Evolutionary conservation across 2,113 vertebrate species (phyloP), one percentile per base, ranked within the genome.

Genomic region (Alouatta palliata): DNA sequence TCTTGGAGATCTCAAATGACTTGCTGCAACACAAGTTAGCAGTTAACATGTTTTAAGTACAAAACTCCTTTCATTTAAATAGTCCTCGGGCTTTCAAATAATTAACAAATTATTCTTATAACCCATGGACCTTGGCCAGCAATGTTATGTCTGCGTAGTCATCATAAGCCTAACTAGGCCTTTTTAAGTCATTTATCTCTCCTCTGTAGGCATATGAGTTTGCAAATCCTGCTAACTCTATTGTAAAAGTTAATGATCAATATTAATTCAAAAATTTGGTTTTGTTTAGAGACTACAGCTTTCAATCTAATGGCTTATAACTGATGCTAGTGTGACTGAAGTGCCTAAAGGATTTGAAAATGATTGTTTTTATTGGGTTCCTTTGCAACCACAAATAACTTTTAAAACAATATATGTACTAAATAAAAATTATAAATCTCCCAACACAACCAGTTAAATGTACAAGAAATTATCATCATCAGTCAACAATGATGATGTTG

Each of bases 71-170:
- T 14, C 43, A 49, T 64, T 96, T 83, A 75, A 52, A 79, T 3
- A 71, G 54, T 84, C 43, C 64, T 95, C 90, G 81, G 64, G 40
- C 73, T 97, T 92, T 83, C 16, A 92, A 93, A 90, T 87, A 96
- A 96, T 77, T 90, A 64, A 97, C 85, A 94, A 85, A 68, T 32
- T 47, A 58, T 80, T 90, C 66, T 87, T 92, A 89, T 2, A 80
- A 90, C 19, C 49, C 32, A 61, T 80, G 47, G 47, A 70, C 66
- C 20, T 25, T 92, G 43, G 40, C n/a, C 68, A 90, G 23, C 52
- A 75, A 43, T 87, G 17, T 70, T 85, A 83, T 85, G 14, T 92
- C 70, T 94, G 8, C 68, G 13, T 37, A 79, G 30, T 75, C 64
- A 93, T 86, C 64, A 94, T 68, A 92, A 49, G 21, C 81, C 45